Percentiles rank a stretch among this genome's conserved stretches.
These are phyloP conservation scores for Cyclophora albipunctata DNA, from an alignment of 2,888 invertebrate species.

Conservation along the genomic window DNA sequence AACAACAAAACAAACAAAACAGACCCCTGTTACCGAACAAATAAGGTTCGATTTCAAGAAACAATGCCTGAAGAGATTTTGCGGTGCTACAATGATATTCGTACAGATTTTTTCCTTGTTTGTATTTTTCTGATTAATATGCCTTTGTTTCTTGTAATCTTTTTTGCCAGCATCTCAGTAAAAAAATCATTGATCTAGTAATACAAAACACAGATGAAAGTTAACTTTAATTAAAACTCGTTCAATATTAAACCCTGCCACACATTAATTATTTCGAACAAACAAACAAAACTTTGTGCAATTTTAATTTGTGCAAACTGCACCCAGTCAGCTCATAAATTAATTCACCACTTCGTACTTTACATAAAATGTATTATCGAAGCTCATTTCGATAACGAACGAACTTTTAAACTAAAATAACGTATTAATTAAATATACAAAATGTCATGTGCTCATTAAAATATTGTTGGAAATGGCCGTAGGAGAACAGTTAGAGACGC, in stretches of 20 bases:
- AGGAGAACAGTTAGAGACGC: conserved; percentile 48
- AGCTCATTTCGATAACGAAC: conserved; percentile 15
- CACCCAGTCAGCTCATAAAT: conserved; percentile 1
- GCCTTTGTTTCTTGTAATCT: not conserved
- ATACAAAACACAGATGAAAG: too few relatives aligned
- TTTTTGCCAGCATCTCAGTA: too few relatives aligned
- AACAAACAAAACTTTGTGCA: too few relatives aligned
- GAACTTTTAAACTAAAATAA: conserved; percentile 17
- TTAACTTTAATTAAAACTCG: too few relatives aligned
- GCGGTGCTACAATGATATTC: conserved; percentile 32
- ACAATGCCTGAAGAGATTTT: conserved; percentile 22
- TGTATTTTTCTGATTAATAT: conserved; percentile 25
- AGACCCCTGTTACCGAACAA: conserved; percentile 26
- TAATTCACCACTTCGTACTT: conserved; percentile 36
- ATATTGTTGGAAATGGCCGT: conserved; percentile 27
- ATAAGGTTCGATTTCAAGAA: conserved; percentile 23
- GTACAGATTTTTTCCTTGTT: conserved; percentile 35
- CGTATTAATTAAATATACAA: conserved; percentile 16
- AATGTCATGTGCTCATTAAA: conserved; percentile 19
- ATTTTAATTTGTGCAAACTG: conserved; percentile 2
- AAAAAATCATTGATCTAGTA: too few relatives aligned
- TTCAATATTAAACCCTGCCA: too few relatives aligned
- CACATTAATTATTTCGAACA: too few relatives aligned
- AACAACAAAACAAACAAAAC: conserved; percentile 32
- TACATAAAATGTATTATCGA: conserved; percentile 16